A percentile compares a stretch with the other conserved stretches of the same genome.
Evolutionary conservation across 1,140 invertebrate species (phyloP).

Genomic region (Lineus longissimus): DNA sequence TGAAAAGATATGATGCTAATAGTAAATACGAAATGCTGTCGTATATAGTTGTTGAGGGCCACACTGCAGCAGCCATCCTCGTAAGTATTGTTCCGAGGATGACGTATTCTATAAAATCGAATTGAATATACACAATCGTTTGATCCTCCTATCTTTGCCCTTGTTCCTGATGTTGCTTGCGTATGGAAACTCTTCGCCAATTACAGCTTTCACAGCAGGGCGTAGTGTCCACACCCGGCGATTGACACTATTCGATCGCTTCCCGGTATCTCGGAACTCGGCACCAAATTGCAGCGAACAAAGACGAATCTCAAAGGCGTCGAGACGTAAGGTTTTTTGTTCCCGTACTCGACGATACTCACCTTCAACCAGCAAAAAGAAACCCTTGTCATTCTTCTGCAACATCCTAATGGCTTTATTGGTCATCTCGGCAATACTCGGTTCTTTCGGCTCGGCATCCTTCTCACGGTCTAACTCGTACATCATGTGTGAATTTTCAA

Average conservation of each 20-base stretch:
- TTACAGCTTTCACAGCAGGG: neutral
- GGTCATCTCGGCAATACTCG: conserved; percentile 80
- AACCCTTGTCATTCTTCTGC: conserved; percentile 74
- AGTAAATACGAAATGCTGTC: neutral
- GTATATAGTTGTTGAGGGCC: neutral
- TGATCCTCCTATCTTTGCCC: too few species aligned
- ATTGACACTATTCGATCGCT: too few species aligned
- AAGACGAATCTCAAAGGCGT: too few species aligned
- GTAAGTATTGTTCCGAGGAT: too few species aligned
- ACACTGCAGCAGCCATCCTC: neutral
- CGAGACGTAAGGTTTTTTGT: too few species aligned
- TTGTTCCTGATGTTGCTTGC: neutral
- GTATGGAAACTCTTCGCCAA: too few species aligned
- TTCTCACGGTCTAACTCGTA: conserved; percentile 69
- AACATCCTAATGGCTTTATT: conserved; percentile 77
- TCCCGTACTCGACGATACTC: too few species aligned
- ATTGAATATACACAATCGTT: too few species aligned
- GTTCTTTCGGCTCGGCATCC: conserved; percentile 41
- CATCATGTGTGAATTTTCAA: conserved; percentile 72
- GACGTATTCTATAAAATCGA: too few species aligned
- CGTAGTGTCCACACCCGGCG: too few species aligned
- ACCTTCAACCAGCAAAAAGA: conserved; percentile 88
- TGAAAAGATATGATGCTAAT: neutral
- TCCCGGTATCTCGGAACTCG: too few species aligned
- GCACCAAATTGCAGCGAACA: too few species aligned